Percentiles rank a stretch among this genome's conserved stretches.
Conservation (phyloP, 2,888 invertebrate species). For the Buathra laborator region DNA sequence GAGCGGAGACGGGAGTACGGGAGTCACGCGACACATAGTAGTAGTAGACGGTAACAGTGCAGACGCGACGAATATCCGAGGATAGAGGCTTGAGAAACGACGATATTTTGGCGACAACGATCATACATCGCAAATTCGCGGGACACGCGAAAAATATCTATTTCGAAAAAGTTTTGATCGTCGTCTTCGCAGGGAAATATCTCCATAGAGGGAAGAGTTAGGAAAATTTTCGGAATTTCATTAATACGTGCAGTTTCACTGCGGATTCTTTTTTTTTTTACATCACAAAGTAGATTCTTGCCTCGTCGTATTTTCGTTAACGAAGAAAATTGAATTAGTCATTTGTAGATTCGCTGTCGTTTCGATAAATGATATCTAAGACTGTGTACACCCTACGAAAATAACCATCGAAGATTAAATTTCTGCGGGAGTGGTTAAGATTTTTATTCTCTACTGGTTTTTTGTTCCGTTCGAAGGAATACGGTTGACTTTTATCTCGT, state of each 20-base stretch:
- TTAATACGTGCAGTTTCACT: conserved; percentile 8
- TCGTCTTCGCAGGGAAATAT: not conserved
- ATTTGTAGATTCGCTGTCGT: not conserved
- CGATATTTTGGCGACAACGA: conserved; percentile 11
- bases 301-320: not conserved
- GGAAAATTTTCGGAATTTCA: not conserved
- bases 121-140: not conserved
- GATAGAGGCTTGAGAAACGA: not conserved
- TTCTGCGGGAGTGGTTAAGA: conserved; percentile 46
- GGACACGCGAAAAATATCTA: not conserved
- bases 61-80: not conserved
- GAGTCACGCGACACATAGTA: conserved; percentile 10
- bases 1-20: conserved; percentile 6
- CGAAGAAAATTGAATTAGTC: not conserved
- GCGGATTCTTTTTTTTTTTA: not conserved
- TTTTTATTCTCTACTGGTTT: not conserved
- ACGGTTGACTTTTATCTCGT: conserved; percentile 33
- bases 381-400: not conserved
- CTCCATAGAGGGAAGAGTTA: not conserved
- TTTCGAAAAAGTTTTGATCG: conserved; percentile 11
- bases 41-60: conserved; percentile 46
- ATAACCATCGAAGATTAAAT: conserved; percentile 29
- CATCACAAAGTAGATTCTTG: not conserved
- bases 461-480: conserved; percentile 22
- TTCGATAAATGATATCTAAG: not conserved